These are phyloP conservation scores for Apeira syringaria DNA, from an alignment of 2,888 invertebrate genomes.

Conservation along the genomic window DNA sequence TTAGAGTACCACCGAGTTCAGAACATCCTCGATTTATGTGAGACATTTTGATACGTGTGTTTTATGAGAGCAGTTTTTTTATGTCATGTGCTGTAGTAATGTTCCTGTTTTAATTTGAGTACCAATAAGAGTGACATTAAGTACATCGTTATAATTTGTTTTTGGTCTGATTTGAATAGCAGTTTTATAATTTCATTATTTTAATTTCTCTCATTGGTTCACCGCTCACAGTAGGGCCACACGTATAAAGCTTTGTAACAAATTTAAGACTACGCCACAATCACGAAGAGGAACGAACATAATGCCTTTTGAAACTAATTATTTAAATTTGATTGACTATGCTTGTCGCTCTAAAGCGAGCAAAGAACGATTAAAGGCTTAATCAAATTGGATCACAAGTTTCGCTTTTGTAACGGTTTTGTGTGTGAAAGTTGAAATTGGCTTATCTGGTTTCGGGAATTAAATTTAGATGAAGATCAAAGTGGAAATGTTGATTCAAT, in stretches of 20 bases:
- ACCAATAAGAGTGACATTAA: no score
- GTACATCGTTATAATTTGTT: no score
- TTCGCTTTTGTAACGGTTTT: constrained; percentile 15
- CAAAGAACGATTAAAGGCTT: constrained; percentile 13
- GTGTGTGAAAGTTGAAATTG: constrained; percentile 18
- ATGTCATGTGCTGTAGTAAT: no score
- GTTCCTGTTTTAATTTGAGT: no score
- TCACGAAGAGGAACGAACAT: constrained; percentile 1
- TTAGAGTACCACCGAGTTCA: no score
- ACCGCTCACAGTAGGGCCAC: neutral
- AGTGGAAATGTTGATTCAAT: no score
- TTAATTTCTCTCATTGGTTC: no score
- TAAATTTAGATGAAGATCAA: neutral
- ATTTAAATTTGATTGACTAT: constrained; percentile 21
- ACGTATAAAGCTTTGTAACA: constrained; percentile 1
- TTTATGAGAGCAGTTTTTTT: no score
- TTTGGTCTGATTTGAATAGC: no score
- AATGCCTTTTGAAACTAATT: constrained; percentile 17
- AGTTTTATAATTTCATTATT: no score
- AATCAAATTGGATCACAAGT: constrained; percentile 13
- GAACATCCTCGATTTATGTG: no score
- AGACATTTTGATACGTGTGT: no score
- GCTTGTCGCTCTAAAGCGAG: constrained; percentile 15
- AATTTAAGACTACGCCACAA: constrained; percentile 13
- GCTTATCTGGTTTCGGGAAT: constrained; percentile 8